Base-by-base conservation (phyloP, 2,888 invertebrate species). In the Tachina fera region DNA sequence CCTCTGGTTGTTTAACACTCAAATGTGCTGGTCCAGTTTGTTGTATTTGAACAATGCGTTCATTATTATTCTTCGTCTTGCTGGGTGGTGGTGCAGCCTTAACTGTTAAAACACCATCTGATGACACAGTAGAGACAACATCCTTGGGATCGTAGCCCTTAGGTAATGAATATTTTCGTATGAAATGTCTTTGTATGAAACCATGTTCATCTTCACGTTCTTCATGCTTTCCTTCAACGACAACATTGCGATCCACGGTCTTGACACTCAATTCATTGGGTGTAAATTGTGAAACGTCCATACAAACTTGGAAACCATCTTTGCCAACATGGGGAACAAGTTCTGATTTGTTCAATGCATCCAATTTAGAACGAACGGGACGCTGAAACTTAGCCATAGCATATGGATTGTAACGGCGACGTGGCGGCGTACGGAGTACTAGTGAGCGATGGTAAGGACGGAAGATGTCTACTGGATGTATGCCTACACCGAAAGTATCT, bases 221-320 rank as follows among this genome's bases (percentile, higher is more conserved):
- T 90, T 96, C 96, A 90, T 96, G 97, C 90, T 95, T 96, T 0
- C 96, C 97, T 91, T 97, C 96, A 9, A 96, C 94, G 63, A 95
- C 94, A 11, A 97, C 94, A 51, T 94, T 94, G 85, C 95, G 95
- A n/a, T 96, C 96, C 0, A 96, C 94, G 0, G 96, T 96, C 91
- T 96, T 97, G 41, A 97, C 96, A 3, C 94, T 94, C 58, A 97
- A 95, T 91, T 97, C 97, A 19, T 96, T 95, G 0, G 97, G 97
- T n/a, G 94, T 93, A 89, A 97, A 97, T 88, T 97, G 96, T 89
- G 96, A 95, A 0, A 97, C 96, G 90, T 97, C 97, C 88, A 97
- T 92, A 89, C 94, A 95, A 11, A 96, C 95, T 90, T 95, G 95
- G 87, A 95, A 96, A 83, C 95, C 95, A 88, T 96, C 95, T n/a